These are phyloP conservation scores for Stramonita haemastoma DNA, from an alignment of 2,888 invertebrate genomes.

Conservation along the genomic window DNA sequence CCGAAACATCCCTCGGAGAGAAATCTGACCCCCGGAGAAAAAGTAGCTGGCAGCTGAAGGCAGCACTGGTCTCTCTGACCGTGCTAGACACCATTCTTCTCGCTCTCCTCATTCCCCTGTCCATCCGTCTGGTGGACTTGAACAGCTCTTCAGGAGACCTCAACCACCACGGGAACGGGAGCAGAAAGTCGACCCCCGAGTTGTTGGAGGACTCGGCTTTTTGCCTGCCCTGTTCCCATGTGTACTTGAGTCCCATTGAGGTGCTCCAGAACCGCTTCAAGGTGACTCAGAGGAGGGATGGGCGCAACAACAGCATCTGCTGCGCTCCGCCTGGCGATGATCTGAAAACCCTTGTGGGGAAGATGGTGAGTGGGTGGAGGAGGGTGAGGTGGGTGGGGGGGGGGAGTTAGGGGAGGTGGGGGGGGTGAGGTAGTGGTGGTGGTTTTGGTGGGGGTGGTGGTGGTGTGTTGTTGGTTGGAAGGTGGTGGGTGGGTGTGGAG, in stretches of 20 bases:
- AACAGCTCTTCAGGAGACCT: background rate
- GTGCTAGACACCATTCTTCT: background rate
- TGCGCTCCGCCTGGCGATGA: background rate
- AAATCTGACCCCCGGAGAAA: no score
- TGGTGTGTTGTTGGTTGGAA: no score
- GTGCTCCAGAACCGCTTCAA: conserved; percentile 15
- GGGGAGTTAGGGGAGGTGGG: no score
- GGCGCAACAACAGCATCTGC: background rate
- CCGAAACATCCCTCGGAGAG: no score
- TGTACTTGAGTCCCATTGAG: conserved; percentile 10
- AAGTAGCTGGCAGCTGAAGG: background rate
- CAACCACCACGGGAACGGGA: background rate
- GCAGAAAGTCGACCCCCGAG: background rate
- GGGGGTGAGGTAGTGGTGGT: no score
- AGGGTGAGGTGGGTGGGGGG: background rate
- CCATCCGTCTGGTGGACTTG: background rate
- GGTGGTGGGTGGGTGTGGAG: no score
- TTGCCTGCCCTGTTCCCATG: background rate
- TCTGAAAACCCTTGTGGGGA: background rate
- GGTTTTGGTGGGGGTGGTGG: no score
- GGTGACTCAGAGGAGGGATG: background rate
- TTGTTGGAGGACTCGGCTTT: conserved; percentile 31
- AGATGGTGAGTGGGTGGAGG: background rate
- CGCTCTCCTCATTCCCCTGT: background rate
- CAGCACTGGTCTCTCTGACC: background rate